Evolutionary conservation across 2,797 vertebrate genomes (phyloP).

Genomic region (Myotis findleyi): DNA sequence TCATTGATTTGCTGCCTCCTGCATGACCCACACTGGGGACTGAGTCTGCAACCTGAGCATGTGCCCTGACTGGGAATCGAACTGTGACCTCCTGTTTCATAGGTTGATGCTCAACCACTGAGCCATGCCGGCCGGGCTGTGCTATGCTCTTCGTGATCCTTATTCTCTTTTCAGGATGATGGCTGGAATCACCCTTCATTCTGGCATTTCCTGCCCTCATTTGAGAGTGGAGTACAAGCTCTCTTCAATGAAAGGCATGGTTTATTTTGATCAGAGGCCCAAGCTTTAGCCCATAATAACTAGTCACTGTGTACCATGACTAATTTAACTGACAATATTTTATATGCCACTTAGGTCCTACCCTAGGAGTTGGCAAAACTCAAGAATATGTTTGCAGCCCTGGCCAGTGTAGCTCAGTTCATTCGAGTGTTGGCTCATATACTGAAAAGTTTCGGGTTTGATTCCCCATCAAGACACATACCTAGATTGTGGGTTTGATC

Average conservation of each 20-base stretch:
- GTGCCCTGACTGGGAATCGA: no score
- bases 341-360: neutral
- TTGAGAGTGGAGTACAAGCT: conserved; percentile 15
- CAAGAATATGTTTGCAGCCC: conserved; percentile 5
- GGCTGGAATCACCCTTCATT: conserved; percentile 9
- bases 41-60: no score
- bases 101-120: no score
- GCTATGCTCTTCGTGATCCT: neutral
- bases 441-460: neutral
- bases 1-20: no score
- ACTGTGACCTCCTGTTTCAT: no score
- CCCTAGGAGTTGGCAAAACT: conserved; percentile 25
- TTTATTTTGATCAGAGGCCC: conserved; percentile 55
- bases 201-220: neutral
- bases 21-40: no score
- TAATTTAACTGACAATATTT: conserved; percentile 44
- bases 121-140: no score
- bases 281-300: conserved; percentile 35
- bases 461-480: neutral
- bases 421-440: neutral
- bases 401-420: neutral
- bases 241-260: conserved; percentile 14
- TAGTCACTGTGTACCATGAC: neutral
- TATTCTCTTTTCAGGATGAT: conserved; percentile 8
- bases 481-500: neutral